phyloP scores from a whole-genome alignment of 1,140 invertebrate genomes.

The Phymastichus coffea region DNA sequence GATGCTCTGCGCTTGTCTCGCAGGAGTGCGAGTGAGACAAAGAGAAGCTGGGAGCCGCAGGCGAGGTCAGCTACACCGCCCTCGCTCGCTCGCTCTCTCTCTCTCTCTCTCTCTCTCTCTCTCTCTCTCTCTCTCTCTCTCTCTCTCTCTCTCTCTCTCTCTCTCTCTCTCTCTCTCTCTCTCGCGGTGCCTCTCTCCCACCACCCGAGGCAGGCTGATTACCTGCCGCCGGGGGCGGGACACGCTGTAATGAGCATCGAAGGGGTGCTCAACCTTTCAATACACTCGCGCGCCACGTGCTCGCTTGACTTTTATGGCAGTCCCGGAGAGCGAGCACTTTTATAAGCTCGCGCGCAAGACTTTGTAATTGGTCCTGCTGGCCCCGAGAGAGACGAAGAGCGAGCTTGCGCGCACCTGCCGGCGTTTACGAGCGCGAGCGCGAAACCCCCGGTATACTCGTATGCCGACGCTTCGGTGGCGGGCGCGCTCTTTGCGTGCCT shows the following conservation, averaged over 20 bases:
- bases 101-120: constrained; percentile 17
- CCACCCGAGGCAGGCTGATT: no score
- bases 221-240: constrained; percentile 54
- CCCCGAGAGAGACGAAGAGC: not conserved
- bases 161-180: constrained; percentile 13
- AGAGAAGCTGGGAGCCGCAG: constrained; percentile 48
- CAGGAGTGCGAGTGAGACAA: not conserved
- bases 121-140: constrained; percentile 24
- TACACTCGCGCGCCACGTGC: not conserved
- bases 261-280: constrained; percentile 50
- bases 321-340: no score
- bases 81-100: constrained; percentile 33
- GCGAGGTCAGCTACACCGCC: constrained; percentile 56
- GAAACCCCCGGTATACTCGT: no score
- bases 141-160: constrained; percentile 41
- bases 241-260: constrained; percentile 53
- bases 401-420: not conserved
- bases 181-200: no score
- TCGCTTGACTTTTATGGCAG: no score
- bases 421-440: not conserved
- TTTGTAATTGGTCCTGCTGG: constrained; percentile 1
- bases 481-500: no score
- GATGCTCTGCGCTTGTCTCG: not conserved
- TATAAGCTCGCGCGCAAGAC: no score
- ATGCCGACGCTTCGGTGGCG: no score